Conservation (phyloP, 2,888 invertebrate species). For the Caenorhabditis zanzibari region DNA sequence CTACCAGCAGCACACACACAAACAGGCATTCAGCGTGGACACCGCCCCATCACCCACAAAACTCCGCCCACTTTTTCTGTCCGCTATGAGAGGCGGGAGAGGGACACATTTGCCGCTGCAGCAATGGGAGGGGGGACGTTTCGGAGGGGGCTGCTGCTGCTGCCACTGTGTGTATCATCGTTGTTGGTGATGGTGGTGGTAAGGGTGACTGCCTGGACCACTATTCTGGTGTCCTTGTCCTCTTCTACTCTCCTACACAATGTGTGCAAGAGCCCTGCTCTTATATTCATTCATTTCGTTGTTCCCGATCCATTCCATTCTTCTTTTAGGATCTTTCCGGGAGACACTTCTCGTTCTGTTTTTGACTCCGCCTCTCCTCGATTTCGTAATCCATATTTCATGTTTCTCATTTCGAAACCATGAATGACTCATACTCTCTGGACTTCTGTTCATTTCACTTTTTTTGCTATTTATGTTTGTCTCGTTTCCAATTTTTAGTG, state of each 20-base stretch:
- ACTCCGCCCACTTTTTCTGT: conserved; percentile 46
- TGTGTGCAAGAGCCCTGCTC: conserved; percentile 46
- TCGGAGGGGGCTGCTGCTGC: conserved; percentile 16
- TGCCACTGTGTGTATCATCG: conserved; percentile 52
- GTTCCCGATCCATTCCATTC: conserved; percentile 28
- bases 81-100: conserved; percentile 37
- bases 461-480: conserved; percentile 23
- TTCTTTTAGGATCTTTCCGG: conserved; percentile 5
- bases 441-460: conserved; percentile 43
- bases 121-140: conserved; percentile 15
- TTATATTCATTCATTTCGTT: conserved; percentile 58
- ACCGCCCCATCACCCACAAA: conserved; percentile 25
- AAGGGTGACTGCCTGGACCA: conserved; percentile 36
- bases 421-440: conserved; percentile 35
- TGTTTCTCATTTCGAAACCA: conserved; percentile 28
- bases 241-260: conserved; percentile 33
- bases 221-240: conserved; percentile 40
- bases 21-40: conserved; percentile 27
- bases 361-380: conserved; percentile 29
- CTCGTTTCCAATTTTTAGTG: conserved; percentile 32
- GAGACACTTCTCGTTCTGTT: conserved; percentile 18
- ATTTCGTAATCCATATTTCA: conserved; percentile 42
- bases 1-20: conserved; percentile 13
- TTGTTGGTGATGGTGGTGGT: conserved; percentile 37
- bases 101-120: conserved; percentile 39